These are phyloP conservation scores for Chymomyza fuscimana DNA, from an alignment of 2,888 invertebrate genomes.

Conservation along the genomic window DNA sequence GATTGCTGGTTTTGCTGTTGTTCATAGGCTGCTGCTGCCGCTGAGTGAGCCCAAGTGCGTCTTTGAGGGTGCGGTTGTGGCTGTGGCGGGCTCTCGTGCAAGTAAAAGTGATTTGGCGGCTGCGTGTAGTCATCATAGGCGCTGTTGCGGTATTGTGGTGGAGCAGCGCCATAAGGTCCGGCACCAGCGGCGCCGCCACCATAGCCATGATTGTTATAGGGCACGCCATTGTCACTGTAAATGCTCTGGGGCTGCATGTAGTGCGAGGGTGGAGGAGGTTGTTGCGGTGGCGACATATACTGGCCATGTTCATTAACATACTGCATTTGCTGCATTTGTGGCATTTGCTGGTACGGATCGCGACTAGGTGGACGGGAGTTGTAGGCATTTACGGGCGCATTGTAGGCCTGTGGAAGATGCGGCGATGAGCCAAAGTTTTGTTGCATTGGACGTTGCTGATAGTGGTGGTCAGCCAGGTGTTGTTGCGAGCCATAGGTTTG, in stretches of 20 bases:
- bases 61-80: conserved; percentile 80
- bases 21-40: conserved; percentile 72
- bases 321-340: conserved; percentile 76
- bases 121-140: conserved; percentile 81
- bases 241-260: conserved; percentile 70
- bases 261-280: conserved; percentile 76
- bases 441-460: conserved; percentile 76
- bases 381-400: conserved; percentile 73
- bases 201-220: conserved; percentile 67
- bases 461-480: conserved; percentile 80
- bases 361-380: conserved; percentile 79
- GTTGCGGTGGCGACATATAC: conserved; percentile 79
- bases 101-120: conserved; percentile 85
- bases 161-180: conserved; percentile 76
- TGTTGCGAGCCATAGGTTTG: conserved; percentile 82
- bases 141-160: conserved; percentile 81
- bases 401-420: conserved; percentile 78
- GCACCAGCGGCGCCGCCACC: conserved; percentile 45
- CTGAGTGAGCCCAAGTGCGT: conserved; percentile 85
- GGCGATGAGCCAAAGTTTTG: conserved; percentile 79
- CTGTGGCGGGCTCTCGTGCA: conserved; percentile 84
- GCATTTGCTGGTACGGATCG: conserved; percentile 77
- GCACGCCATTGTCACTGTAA: conserved; percentile 80
- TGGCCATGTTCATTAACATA: conserved; percentile 79
- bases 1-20: conserved; percentile 72